phyloP scores from a whole-genome alignment of 2,113 vertebrate species.

The Silurus glanis region DNA sequence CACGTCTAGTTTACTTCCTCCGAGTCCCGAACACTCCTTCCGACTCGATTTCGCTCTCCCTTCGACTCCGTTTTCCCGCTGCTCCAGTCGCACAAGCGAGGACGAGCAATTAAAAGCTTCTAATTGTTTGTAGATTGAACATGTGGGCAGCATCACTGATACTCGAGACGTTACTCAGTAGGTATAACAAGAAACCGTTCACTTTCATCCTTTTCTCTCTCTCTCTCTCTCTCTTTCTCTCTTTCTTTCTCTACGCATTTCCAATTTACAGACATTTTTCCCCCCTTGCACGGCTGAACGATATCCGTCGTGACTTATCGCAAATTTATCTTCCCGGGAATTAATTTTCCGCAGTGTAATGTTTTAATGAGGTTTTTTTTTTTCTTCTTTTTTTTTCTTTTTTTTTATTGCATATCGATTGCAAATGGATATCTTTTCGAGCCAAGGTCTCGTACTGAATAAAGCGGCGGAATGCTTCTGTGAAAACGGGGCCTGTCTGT shows the following conservation, averaged over 20 bases:
- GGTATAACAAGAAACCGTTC: slow-evolving; percentile 16
- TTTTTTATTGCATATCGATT: slow-evolving; percentile 77
- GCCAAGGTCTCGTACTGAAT: slow-evolving; percentile 58
- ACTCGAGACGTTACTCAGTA: neutral
- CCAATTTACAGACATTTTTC: slow-evolving; percentile 64
- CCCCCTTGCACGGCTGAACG: slow-evolving; percentile 71
- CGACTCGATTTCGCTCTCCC: slow-evolving; percentile 9
- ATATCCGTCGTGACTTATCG: slow-evolving; percentile 65
- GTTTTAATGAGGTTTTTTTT: slow-evolving; percentile 64
- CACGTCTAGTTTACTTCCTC: slow-evolving; percentile 39
- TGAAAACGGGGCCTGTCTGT: slow-evolving; percentile 20
- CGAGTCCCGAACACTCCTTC: neutral
- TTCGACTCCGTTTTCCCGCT: neutral
- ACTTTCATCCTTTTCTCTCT: slow-evolving; percentile 43
- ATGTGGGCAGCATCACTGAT: neutral
- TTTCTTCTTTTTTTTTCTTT: slow-evolving; percentile 57
- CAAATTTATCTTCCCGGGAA: slow-evolving; percentile 69
- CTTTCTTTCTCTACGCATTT: slow-evolving; percentile 41
- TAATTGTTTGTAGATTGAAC: slow-evolving; percentile 3
- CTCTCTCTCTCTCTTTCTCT: neutral
- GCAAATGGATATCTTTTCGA: slow-evolving; percentile 65
- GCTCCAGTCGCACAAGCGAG: slow-evolving; percentile 7
- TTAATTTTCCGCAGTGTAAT: slow-evolving; percentile 69
- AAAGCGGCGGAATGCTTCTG: slow-evolving; percentile 46
- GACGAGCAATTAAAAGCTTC: slow-evolving; percentile 9